A percentile compares a stretch with the other conserved stretches of the same genome.
phyloP scores from a whole-genome alignment of 2,113 vertebrate species.

The Sialia sialis region DNA sequence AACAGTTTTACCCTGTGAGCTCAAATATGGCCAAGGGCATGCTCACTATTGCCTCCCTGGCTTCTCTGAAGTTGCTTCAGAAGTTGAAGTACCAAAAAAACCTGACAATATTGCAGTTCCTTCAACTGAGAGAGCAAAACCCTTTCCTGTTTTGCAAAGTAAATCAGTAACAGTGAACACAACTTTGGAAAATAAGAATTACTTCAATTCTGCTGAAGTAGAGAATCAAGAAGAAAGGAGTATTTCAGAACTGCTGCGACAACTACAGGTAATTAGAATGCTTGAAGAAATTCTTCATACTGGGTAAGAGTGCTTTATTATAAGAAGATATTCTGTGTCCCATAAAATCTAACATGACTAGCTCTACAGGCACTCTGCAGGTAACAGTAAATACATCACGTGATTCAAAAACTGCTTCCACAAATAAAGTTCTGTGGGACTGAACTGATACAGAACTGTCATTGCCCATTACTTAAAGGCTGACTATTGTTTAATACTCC shows the following conservation, averaged over 20 bases:
- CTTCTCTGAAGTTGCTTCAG: conserved; percentile 74
- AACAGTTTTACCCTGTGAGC: conserved; percentile 53
- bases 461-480: background rate
- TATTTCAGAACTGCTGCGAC: conserved; percentile 40
- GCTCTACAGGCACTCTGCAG: background rate
- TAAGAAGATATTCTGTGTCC: background rate
- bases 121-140: conserved; percentile 54
- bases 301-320: background rate
- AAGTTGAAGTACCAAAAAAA: conserved; percentile 75
- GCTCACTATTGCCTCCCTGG: conserved; percentile 72
- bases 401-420: background rate
- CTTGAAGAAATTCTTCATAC: background rate
- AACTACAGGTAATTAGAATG: conserved; percentile 74
- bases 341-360: background rate
- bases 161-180: conserved; percentile 58
- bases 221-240: conserved; percentile 15
- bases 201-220: conserved; percentile 45
- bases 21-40: conserved; percentile 74
- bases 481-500: background rate
- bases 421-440: background rate
- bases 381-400: background rate
- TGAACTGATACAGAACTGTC: background rate
- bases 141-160: conserved; percentile 63
- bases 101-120: conserved; percentile 11
- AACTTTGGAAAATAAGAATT: conserved; percentile 66